Conservation (phyloP, 2,888 invertebrate species). For the Hyppa rectilinea region DNA sequence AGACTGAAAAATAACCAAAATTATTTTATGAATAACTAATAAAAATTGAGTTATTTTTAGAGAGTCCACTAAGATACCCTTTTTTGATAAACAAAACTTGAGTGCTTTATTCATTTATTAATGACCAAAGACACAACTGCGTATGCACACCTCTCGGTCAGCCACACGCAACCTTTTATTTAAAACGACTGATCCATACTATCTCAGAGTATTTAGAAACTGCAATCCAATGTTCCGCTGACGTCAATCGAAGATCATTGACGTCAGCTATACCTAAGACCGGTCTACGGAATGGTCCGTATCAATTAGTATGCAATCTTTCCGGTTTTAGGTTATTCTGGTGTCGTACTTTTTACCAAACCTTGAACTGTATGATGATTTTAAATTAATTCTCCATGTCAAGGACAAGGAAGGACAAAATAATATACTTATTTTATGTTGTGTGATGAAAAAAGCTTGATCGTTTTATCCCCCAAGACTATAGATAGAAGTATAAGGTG, state of each 20-base stretch:
- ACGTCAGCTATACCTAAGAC: conserved; percentile 37
- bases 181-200: not conserved
- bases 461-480: not conserved
- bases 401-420: not conserved
- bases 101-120: not conserved
- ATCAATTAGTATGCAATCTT: conserved; percentile 18
- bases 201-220: conserved; percentile 2
- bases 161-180: not conserved
- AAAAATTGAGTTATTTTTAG: not conserved
- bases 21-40: not conserved
- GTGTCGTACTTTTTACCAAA: not conserved
- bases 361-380: not conserved
- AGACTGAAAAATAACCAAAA: not conserved
- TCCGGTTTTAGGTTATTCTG: conserved; percentile 13
- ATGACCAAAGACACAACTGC: not conserved
- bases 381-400: not conserved
- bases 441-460: too few species aligned
- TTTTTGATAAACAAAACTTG: not conserved
- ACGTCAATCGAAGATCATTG: conserved; percentile 47
- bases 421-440: not conserved
- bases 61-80: not conserved
- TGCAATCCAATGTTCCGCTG: conserved; percentile 18
- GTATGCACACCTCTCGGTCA: not conserved
- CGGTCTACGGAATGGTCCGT: conserved; percentile 18
- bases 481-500: not conserved